Evolutionary conservation across 2,888 invertebrate genomes (phyloP), one percentile per base, ranked within the genome.

Genomic region (Spicauda simplicius): DNA sequence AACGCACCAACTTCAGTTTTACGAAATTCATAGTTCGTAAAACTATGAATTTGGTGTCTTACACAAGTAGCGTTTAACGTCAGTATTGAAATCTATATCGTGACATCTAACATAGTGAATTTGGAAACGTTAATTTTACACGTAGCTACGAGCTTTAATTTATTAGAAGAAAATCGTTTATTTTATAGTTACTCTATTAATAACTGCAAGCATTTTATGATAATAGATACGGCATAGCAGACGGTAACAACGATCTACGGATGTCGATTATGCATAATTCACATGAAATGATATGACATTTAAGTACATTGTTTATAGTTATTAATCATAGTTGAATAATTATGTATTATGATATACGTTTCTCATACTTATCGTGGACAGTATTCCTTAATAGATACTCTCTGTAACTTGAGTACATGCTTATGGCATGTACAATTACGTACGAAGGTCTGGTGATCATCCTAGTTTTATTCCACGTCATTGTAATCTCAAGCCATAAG

Each of bases 201-300:
- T 25, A 25, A 41, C 14, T 41, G 14, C 41, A 41, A 41, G 14
- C 4, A 11, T 14, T 41, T 41, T 41, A 41, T 41, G 41, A 41
- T 41, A 41, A 41, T 41, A 14, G 1, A 41, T 41, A 41, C 14
- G 14, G 10, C 1, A 11, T 33, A 6, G 6, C 14, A 41, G 41
- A 41, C 14, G 37, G 10, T 30, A 5, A 33, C 10, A 11, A 14
- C 41, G 7, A 14, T 12, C 41, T 41, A 11, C 41, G 33, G 33
- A 33, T 33, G 33, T 33, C 33, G 33, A 33, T 33, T 53, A 25
- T 57, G 37, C 53, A 65, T 58, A 65, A 65, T 58, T 65, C 53
- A 53, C 64, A 41, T 25, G 50, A 52, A 57, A 58, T 58, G 57
- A 65, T 57, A 64, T 59, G 53, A 52, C 41, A 53, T 41, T 58